These are phyloP conservation scores for Tachystola acroxantha DNA, from an alignment of 2,888 invertebrate species.

Conservation along the genomic window DNA sequence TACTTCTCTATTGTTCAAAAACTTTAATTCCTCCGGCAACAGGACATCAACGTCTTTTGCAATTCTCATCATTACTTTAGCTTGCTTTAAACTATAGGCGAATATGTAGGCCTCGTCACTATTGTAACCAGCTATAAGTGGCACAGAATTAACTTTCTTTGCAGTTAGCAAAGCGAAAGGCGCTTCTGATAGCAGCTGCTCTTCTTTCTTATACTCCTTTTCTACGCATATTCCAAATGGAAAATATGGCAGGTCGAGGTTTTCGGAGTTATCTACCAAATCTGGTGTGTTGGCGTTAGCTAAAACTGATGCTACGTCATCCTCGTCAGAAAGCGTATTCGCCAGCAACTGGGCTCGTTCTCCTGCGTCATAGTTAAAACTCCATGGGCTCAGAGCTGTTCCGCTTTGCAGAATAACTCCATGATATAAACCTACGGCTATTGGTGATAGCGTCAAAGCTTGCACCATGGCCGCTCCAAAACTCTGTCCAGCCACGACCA, in stretches of 20 bases:
- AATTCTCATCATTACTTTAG: constrained; percentile 29
- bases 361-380: constrained; percentile 57
- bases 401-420: constrained; percentile 65
- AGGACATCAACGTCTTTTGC: constrained; percentile 30
- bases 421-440: constrained; percentile 46
- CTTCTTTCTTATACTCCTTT: constrained; percentile 44
- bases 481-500: constrained; percentile 56
- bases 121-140: constrained; percentile 59
- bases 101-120: constrained; percentile 62
- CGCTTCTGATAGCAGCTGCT: constrained; percentile 41
- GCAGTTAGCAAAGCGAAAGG: constrained; percentile 41
- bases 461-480: constrained; percentile 63
- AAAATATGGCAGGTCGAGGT: constrained; percentile 45
- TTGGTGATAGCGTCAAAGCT: constrained; percentile 41
- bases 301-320: constrained; percentile 22
- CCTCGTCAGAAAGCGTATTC: constrained; percentile 20
- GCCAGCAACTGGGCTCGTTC: constrained; percentile 37
- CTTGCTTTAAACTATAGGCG: constrained; percentile 35
- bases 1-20: constrained; percentile 39
- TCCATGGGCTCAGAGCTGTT: constrained; percentile 54
- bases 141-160: constrained; percentile 34
- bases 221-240: constrained; percentile 60
- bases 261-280: constrained; percentile 33
- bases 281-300: constrained; percentile 29
- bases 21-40: constrained; percentile 51